Evolutionary conservation across 2,888 invertebrate genomes (phyloP).

Genomic region (Vannuccia rotundouncinata): DNA sequence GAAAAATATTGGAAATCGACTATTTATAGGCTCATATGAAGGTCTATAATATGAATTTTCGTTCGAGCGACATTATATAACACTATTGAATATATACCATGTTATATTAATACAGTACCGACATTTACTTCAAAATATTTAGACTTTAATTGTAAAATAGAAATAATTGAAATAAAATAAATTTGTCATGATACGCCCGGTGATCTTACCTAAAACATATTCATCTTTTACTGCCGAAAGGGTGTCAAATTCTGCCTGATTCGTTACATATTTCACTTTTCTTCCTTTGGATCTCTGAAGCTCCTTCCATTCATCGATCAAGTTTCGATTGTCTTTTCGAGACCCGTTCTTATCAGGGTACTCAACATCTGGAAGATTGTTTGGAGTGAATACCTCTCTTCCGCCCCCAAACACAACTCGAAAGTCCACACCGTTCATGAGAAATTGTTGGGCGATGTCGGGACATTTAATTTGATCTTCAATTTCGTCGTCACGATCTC

Average conservation of each 20-base stretch:
- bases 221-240: neutral
- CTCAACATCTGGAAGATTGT: neutral
- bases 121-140: too few species aligned
- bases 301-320: neutral
- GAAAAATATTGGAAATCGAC: too few species aligned
- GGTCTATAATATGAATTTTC: too few species aligned
- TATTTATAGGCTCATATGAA: too few species aligned
- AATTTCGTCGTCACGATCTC: too few species aligned
- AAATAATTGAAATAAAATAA: too few species aligned
- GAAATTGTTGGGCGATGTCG: neutral
- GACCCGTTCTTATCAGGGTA: neutral
- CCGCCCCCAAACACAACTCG: neutral
- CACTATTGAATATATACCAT: too few species aligned
- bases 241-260: neutral
- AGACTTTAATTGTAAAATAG: too few species aligned
- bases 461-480: neutral
- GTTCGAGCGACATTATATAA: too few species aligned
- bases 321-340: neutral
- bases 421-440: neutral
- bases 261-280: neutral
- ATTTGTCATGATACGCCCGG: too few species aligned
- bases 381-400: neutral
- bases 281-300: neutral
- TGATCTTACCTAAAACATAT: constrained; percentile 1
- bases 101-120: too few species aligned